Base-by-base conservation (phyloP, 2,113 vertebrate genomes). In the Picathartes gymnocephalus region DNA sequence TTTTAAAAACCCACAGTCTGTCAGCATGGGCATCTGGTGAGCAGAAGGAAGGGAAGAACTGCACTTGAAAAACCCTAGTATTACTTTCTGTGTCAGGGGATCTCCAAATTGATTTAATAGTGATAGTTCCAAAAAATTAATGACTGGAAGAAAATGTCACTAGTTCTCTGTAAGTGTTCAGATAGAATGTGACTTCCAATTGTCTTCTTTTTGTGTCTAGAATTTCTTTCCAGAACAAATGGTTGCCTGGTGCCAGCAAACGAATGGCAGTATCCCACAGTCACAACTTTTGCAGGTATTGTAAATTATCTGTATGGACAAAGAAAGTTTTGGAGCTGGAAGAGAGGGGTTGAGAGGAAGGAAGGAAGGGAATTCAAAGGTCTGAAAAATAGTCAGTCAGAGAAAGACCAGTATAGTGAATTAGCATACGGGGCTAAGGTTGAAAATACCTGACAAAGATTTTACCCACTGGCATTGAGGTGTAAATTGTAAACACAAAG, bases 151-250 rank as follows among this genome's bases (percentile, higher is more conserved):
- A 94, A 85, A 72, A 76, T 87, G 62, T 66, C 13, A 35, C 27
- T 69, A 64, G 48, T 68, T 90, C 35, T 74, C 4, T 70, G 19
- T 69, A 40, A 42, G 7, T 83, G 50, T 71, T 88, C 40, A 88
- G 74, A 78, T 91, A 53, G 33, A 70, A 66, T 21, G 17, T 92
- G 76, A 78, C 37, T 68, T 88, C 21, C 45, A 93, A 62, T 58
- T 94, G 30, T 95, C 42, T 95, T 94, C 28, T 92, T 68, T 87
- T 77, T 81, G 18, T 56, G 15, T 7, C 68, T 79, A 99, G 99
- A 99, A 98, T 88, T 99, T 99, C 98, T 99, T 99, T 95, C 99
- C 99, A 20, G 99, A 99, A 69, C 99, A 99, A 94, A 99, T 99
- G 99, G 98, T 99, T 62, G 98, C 98, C 9, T 99, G 99, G 99